These are phyloP conservation scores for Bombus fervidus DNA, from an alignment of 1,140 invertebrate species.

Conservation along the genomic window DNA sequence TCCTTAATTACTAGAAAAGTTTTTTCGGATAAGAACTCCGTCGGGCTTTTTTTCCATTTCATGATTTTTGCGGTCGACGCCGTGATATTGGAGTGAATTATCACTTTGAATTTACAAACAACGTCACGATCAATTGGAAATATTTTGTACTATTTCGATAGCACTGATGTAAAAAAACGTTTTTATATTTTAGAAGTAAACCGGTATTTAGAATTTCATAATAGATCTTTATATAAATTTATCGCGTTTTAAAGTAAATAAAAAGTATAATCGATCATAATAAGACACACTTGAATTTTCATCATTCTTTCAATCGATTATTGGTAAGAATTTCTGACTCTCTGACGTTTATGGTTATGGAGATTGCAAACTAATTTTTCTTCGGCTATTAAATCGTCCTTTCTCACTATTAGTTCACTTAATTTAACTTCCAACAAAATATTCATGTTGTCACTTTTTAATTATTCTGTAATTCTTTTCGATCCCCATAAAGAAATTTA, in stretches of 20 bases:
- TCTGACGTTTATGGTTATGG: slow-evolving; percentile 22
- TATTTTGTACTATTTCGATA: background rate
- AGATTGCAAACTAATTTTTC: slow-evolving; percentile 5
- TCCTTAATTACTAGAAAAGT: slow-evolving; percentile 74
- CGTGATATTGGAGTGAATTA: background rate
- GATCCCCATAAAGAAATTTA: too few relatives aligned
- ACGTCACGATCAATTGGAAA: background rate
- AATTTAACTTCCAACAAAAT: slow-evolving; percentile 10
- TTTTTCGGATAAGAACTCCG: slow-evolving; percentile 72
- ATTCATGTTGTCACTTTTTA: slow-evolving; percentile 18
- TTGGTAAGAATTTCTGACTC: background rate
- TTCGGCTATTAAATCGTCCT: background rate
- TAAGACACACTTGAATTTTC: slow-evolving; percentile 10
- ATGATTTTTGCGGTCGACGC: slow-evolving; percentile 56
- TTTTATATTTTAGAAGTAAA: background rate
- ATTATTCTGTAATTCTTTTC: background rate
- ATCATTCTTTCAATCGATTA: slow-evolving; percentile 19
- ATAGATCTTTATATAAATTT: background rate
- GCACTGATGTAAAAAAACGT: background rate
- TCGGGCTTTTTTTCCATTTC: slow-evolving; percentile 71
- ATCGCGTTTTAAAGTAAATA: background rate
- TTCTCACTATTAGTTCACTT: slow-evolving; percentile 4
- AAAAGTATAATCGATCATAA: background rate
- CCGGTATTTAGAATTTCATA: background rate
- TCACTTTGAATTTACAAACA: slow-evolving; percentile 19